These are phyloP conservation scores for Ceratothoa steindachneri DNA, from an alignment of 2,888 invertebrate species.

Conservation along the genomic window DNA sequence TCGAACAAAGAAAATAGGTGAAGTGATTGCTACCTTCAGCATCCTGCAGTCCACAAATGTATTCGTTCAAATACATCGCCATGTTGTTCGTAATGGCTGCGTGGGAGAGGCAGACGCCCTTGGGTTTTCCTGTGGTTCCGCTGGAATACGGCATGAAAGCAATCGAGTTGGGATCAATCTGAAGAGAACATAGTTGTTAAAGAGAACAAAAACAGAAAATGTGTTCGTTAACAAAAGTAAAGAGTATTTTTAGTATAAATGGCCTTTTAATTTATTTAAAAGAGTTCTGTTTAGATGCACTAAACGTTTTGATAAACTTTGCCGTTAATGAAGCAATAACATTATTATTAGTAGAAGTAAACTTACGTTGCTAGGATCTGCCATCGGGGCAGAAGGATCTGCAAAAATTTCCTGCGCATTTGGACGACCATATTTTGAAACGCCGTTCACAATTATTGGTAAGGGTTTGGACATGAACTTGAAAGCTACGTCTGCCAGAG, in stretches of 20 bases:
- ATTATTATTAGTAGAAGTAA: background rate
- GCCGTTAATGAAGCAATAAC: too few relatives aligned
- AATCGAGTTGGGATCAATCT: slow-evolving; percentile 8
- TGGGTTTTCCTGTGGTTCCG: slow-evolving; percentile 35
- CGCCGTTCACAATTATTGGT: slow-evolving; percentile 18
- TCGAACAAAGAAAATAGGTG: too few relatives aligned
- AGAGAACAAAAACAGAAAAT: too few relatives aligned
- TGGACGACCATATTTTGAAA: slow-evolving; percentile 22
- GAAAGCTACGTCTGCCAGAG: slow-evolving; percentile 24
- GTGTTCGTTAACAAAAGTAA: background rate
- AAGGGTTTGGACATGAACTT: slow-evolving; percentile 4
- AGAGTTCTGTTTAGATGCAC: too few relatives aligned
- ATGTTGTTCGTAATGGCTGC: slow-evolving; percentile 14
- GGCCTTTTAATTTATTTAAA: background rate
- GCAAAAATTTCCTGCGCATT: slow-evolving; percentile 25
- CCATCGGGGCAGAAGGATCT: slow-evolving; percentile 23
- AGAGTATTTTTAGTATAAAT: background rate
- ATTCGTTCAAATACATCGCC: background rate
- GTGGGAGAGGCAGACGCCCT: slow-evolving; percentile 18
- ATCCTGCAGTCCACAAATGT: background rate
- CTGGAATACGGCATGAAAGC: slow-evolving; percentile 32
- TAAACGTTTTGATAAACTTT: too few relatives aligned
- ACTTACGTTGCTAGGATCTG: slow-evolving; percentile 18
- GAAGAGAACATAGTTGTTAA: background rate
- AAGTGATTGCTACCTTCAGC: background rate